phyloP scores from a whole-genome alignment of 92 coral and sea anemone genomes.

The Scolanthus callimorphus region DNA sequence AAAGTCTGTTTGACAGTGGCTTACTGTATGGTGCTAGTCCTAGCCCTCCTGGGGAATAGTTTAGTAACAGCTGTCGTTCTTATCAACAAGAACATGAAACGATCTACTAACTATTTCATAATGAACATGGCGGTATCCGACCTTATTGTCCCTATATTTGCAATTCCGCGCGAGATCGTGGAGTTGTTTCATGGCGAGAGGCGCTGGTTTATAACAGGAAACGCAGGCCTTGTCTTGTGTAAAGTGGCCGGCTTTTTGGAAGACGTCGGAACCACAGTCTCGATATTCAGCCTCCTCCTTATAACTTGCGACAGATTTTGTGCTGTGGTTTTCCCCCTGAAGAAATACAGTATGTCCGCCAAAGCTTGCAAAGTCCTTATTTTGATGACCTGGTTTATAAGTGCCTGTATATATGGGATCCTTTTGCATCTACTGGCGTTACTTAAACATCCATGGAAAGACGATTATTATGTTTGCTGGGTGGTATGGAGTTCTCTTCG shows the following conservation, averaged over 20 bases:
- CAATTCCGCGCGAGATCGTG: neutral
- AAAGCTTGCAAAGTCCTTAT: conserved; percentile 6
- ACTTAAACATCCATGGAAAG: too few relatives aligned
- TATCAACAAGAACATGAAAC: conserved; percentile 27
- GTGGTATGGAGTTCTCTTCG: too few relatives aligned
- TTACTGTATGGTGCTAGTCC: conserved; percentile 3
- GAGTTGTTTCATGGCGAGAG: neutral
- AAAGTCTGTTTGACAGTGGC: too few relatives aligned
- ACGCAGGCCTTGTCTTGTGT: conserved; percentile 8
- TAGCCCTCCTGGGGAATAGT: conserved; percentile 19
- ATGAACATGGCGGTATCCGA: conserved; percentile 34
- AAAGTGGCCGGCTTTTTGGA: conserved; percentile 5
- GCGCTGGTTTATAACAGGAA: conserved; percentile 5
- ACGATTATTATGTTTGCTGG: too few relatives aligned
- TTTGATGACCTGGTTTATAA: conserved; percentile 9
- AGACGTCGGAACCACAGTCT: conserved; percentile 16
- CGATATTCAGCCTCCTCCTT: conserved; percentile 19
- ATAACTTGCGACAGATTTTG: conserved; percentile 22
- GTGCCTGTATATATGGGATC: too few relatives aligned
- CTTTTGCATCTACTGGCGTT: too few relatives aligned
- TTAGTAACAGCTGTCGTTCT: conserved; percentile 17
- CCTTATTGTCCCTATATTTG: conserved; percentile 10
- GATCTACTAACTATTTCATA: conserved; percentile 22
- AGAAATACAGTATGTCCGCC: conserved; percentile 14
- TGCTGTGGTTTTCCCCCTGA: conserved; percentile 30